These are phyloP conservation scores for Gymnogyps californianus DNA, from an alignment of 2,113 vertebrate genomes.

Conservation along the genomic window DNA sequence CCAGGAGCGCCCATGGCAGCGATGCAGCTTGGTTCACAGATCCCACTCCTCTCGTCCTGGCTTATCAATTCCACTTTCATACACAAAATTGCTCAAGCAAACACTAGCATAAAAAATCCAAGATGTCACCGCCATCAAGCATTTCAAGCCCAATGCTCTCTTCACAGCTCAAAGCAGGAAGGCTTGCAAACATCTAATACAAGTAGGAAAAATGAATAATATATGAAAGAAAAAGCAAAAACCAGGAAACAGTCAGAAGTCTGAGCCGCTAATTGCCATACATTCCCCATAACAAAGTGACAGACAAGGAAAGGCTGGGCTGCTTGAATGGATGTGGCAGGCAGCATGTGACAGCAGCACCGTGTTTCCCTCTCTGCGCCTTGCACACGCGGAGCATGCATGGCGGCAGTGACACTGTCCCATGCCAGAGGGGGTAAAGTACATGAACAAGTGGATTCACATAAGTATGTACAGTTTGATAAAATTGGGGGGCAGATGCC, in stretches of 20 bases:
- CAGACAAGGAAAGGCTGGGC: background rate
- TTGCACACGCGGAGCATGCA: fast-evolving
- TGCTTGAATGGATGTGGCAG: background rate
- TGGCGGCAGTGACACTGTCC: background rate
- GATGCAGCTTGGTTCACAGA: background rate
- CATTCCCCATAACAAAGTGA: background rate
- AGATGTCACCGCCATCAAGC: conserved; percentile 27
- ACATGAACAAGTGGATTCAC: too few relatives aligned
- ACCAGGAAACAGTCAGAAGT: conserved; percentile 17
- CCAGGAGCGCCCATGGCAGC: background rate
- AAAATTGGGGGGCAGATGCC: background rate
- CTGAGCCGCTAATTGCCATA: conserved; percentile 26
- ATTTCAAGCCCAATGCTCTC: conserved; percentile 11
- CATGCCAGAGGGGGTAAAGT: fast-evolving
- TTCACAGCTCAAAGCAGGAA: conserved; percentile 34
- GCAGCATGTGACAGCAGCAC: background rate
- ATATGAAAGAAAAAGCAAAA: conserved; percentile 65
- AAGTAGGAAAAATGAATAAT: conserved; percentile 63
- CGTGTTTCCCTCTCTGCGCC: fast-evolving
- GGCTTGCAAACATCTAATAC: conserved; percentile 51
- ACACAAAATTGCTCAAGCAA: background rate
- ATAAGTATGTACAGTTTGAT: too few relatives aligned
- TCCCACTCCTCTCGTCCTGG: background rate
- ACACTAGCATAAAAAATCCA: background rate
- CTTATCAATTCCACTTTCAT: background rate